Conservation (phyloP, 37 sponge, comb jelly and placozoan genomes). For the Bolinopsis microptera region DNA sequence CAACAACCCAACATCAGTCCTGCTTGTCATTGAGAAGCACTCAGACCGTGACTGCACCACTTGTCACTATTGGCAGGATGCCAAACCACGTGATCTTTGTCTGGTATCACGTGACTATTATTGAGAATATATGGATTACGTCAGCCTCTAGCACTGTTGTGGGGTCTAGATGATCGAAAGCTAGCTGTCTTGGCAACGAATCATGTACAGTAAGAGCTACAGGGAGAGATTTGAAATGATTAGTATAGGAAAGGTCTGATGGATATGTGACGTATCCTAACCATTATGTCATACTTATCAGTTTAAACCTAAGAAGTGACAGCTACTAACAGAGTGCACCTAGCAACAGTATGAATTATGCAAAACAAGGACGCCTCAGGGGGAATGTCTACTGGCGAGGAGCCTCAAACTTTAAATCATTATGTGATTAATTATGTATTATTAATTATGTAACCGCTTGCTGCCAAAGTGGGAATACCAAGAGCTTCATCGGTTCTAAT, state of each 20-base stretch:
- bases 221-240: background rate
- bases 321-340: too few relatives aligned
- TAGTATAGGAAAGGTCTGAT: background rate
- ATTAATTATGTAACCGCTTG: too few relatives aligned
- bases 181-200: background rate
- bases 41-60: background rate
- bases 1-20: background rate
- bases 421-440: too few relatives aligned
- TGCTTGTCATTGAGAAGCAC: background rate
- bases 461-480: too few relatives aligned
- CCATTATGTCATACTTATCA: background rate
- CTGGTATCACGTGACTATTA: background rate
- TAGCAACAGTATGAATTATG: too few relatives aligned
- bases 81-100: background rate
- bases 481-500: too few relatives aligned
- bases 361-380: too few relatives aligned
- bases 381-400: too few relatives aligned
- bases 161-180: too few relatives aligned
- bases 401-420: too few relatives aligned
- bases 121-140: background rate
- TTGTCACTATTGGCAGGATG: background rate
- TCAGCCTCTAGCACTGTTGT: too few relatives aligned
- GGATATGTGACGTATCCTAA: background rate
- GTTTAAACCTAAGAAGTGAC: too few relatives aligned
- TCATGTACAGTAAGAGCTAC: background rate